Evolutionary conservation across 92 coral and sea anemone genomes (phyloP).

Genomic region (Epizoanthus scotinus): DNA sequence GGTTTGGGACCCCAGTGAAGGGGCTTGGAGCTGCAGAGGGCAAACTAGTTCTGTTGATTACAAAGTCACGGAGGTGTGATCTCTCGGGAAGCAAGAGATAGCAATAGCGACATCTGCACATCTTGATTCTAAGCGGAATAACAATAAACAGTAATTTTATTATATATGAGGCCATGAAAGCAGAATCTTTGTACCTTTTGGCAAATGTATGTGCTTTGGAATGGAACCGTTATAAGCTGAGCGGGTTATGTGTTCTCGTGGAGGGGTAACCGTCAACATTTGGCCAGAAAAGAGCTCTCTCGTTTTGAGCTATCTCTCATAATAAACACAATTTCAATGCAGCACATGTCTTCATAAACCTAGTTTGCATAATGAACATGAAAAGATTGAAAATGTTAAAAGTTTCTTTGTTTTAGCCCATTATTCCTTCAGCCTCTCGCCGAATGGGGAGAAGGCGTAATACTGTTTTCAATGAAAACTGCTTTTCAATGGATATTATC

Average conservation of each 20-base stretch:
- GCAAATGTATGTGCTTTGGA: neutral
- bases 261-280: neutral
- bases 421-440: slow-evolving; percentile 59
- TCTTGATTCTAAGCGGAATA: slow-evolving; percentile 69
- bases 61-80: neutral
- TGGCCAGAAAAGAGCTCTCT: slow-evolving; percentile 7
- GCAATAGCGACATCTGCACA: slow-evolving; percentile 68
- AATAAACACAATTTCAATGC: slow-evolving; percentile 70
- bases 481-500: slow-evolving; percentile 61
- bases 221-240: slow-evolving; percentile 2
- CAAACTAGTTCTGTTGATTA: neutral
- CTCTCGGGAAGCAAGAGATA: neutral
- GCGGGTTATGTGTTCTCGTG: neutral
- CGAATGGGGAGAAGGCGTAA: slow-evolving; percentile 68
- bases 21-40: neutral
- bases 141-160: slow-evolving; percentile 74
- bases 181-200: neutral
- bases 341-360: slow-evolving; percentile 85
- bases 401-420: slow-evolving; percentile 62
- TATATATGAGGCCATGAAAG: neutral
- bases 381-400: slow-evolving; percentile 73
- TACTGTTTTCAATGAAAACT: slow-evolving; percentile 55
- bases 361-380: slow-evolving; percentile 83
- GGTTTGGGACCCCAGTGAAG: slow-evolving; percentile 26
- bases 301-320: slow-evolving; percentile 12